These are phyloP conservation scores for Phainopepla nitens DNA, from an alignment of 2,113 vertebrate species.

Conservation along the genomic window DNA sequence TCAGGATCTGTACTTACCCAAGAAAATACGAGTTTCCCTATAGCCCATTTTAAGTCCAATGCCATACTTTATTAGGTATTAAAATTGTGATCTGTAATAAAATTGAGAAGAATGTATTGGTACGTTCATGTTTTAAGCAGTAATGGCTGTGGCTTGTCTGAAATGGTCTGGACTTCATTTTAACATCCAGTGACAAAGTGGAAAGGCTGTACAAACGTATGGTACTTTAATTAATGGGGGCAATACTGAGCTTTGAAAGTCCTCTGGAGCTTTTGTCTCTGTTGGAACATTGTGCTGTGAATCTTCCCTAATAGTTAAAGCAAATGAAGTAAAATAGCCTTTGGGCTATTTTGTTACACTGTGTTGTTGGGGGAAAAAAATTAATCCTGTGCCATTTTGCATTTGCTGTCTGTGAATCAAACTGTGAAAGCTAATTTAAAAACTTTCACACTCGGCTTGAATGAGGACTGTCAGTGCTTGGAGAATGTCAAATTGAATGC, in stretches of 20 bases:
- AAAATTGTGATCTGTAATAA: not conserved
- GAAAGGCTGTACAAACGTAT: conserved; percentile 8
- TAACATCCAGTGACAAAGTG: conserved; percentile 25
- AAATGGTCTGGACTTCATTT: not conserved
- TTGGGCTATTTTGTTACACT: conserved; percentile 67
- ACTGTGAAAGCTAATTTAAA: conserved; percentile 80
- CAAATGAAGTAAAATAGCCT: conserved; percentile 73
- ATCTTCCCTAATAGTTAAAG: conserved; percentile 63
- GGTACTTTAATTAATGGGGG: conserved; percentile 47
- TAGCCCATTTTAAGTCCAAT: not conserved
- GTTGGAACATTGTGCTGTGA: conserved; percentile 34
- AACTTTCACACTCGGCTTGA: conserved; percentile 80
- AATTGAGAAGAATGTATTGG: not conserved
- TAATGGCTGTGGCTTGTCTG: not conserved
- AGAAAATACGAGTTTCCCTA: not conserved
- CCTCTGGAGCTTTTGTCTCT: conserved; percentile 54
- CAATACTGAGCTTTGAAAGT: conserved; percentile 45
- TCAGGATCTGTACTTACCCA: not conserved
- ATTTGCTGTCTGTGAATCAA: conserved; percentile 78
- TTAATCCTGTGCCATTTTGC: conserved; percentile 73
- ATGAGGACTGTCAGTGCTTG: conserved; percentile 71
- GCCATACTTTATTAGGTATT: not conserved
- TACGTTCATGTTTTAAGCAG: not conserved
- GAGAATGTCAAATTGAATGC: conserved; percentile 71
- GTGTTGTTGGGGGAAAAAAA: conserved; percentile 52